These are phyloP conservation scores for Heliconius ismenius DNA, from an alignment of 2,888 invertebrate genomes.

Conservation along the genomic window DNA sequence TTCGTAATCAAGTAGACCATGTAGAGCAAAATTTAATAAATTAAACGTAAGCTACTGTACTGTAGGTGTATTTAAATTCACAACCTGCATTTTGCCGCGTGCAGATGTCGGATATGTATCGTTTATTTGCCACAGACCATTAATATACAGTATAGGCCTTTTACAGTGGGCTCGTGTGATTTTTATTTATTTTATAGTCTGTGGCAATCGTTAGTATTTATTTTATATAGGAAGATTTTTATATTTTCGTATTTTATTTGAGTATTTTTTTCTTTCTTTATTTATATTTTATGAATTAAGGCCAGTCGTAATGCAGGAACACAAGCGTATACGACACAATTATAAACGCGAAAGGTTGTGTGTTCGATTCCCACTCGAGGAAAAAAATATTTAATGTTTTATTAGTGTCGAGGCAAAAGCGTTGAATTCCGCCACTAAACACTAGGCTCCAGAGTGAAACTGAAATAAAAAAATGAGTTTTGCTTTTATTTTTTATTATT, in stretches of 20 bases:
- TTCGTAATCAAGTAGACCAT: not conserved
- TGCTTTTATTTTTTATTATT: not conserved
- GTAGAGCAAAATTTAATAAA: not conserved
- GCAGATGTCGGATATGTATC: constrained; percentile 49
- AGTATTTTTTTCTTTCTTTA: not conserved
- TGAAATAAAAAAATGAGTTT: too few relatives aligned
- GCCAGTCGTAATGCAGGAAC: too few relatives aligned
- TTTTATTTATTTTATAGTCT: constrained; percentile 52
- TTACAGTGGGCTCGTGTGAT: constrained; percentile 53
- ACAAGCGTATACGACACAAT: too few relatives aligned
- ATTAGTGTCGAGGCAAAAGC: too few relatives aligned
- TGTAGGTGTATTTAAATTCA: constrained; percentile 27
- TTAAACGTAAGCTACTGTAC: constrained; percentile 12
- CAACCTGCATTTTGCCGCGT: constrained; percentile 45
- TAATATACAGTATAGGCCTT: constrained; percentile 58
- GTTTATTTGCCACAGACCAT: constrained; percentile 57
- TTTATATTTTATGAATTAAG: not conserved
- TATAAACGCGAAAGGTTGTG: too few relatives aligned
- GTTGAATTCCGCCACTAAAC: too few relatives aligned
- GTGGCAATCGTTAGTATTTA: constrained; percentile 38
- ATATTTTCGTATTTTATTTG: not conserved
- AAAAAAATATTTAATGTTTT: too few relatives aligned
- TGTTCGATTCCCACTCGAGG: too few relatives aligned
- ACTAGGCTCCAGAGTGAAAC: too few relatives aligned
- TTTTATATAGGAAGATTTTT: not conserved